A percentile compares a stretch with the other conserved stretches of the same genome.
phyloP scores from a whole-genome alignment of 1,140 invertebrate species.

The Venustaconcha ellipsiformis region DNA sequence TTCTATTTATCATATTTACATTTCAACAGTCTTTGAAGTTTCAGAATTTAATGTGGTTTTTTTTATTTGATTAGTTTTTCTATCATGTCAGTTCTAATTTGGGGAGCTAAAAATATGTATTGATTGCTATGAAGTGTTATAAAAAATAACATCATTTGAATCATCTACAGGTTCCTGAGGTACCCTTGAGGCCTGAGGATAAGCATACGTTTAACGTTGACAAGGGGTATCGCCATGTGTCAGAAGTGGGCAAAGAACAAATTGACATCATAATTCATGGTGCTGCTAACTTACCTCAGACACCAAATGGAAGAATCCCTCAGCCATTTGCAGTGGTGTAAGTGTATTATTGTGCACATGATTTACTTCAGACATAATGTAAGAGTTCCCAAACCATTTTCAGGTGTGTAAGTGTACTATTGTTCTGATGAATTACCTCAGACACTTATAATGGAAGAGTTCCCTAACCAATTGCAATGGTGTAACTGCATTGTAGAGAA shows the following conservation, averaged over 20 bases:
- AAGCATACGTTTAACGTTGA: constrained; percentile 42
- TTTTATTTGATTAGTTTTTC: no score
- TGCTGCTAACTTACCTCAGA: constrained; percentile 50
- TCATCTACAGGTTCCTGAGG: constrained; percentile 46
- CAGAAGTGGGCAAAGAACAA: constrained; percentile 53
- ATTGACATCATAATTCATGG: constrained; percentile 63
- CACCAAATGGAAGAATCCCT: constrained; percentile 39
- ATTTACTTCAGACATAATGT: no score
- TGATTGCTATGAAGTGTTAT: no score
- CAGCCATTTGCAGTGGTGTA: constrained; percentile 56
- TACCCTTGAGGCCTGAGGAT: constrained; percentile 42
- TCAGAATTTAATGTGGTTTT: no score
- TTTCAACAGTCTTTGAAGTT: no score
- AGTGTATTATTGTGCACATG: constrained; percentile 7
- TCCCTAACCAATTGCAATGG: constrained; percentile 52
- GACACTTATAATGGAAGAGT: constrained; percentile 32
- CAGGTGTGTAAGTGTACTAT: no score
- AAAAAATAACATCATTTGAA: no score
- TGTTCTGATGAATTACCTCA: constrained; percentile 49
- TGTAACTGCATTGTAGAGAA: constrained; percentile 38
- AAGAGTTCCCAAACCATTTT: no score
- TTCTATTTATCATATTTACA: no score
- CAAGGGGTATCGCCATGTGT: constrained; percentile 52
- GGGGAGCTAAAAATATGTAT: no score
- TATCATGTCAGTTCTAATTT: no score